Base-by-base conservation (phyloP, 1,140 invertebrate genomes). In the Macrotrachela quadricornifera region DNA sequence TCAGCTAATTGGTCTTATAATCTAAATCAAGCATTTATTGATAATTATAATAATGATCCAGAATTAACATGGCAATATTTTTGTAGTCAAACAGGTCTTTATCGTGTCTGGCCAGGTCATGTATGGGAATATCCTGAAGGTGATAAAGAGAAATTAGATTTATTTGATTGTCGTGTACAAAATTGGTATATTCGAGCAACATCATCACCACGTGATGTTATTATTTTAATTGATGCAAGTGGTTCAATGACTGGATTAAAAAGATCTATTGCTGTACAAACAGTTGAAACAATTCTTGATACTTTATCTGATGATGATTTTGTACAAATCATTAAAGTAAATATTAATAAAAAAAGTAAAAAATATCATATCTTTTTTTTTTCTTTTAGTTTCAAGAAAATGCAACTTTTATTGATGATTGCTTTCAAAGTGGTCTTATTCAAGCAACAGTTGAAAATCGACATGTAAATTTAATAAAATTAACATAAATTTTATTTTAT, bases 301-400 rank as follows among this genome's bases (percentile, higher is more conserved):
- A 97, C 94, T 0, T 76, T 99, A 10, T 92, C 83, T 11, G 92
- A 96, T 62, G 92, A 99, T 67, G 94, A 99, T 68, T 94, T 85
- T 64, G 81, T 87, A 13, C n/a, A 36, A 14, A 49, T 49, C 37
- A 63, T 71, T 30, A 30, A 30, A 30, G 21, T 30, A 30, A 30
- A 4, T 4, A 30, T 30, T 30, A n/a, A n/a, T 30, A 8, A 30
- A 30, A 30, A 30, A 30, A 30, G 8, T 30, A 30, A 8, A 30
- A 30, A 30, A 30, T n/a, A 30, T 30, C 21, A 30, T 30, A 4
- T 30, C 8, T 2, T 30, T 30, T 30, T 30, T 30, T 30, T 30
- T 2, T 30, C 8, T 30, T 30, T 30, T 30, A 30, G 21, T 30
- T 30, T 30, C 21, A 30, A 30, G 21, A 30, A 30, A 30, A 30